These are phyloP conservation scores for Mesocricetus auratus DNA, from an alignment of 2,113 vertebrate genomes.

Conservation along the genomic window DNA sequence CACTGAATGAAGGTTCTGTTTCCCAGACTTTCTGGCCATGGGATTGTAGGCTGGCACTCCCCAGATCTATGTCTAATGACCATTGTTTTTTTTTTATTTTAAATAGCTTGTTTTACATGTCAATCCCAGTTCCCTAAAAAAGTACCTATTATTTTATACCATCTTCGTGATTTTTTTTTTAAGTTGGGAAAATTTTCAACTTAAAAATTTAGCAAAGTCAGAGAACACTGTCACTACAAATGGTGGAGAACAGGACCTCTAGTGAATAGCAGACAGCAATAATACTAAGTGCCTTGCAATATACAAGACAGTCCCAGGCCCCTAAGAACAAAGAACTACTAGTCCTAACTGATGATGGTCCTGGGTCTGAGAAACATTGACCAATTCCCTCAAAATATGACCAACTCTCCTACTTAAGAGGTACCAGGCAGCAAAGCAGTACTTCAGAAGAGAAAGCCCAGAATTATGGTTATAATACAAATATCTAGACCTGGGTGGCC, in stretches of 20 bases:
- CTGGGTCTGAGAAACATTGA: not conserved
- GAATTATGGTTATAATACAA: not conserved
- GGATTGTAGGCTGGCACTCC: too few species aligned
- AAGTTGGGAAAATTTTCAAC: not conserved
- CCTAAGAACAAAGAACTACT: not conserved
- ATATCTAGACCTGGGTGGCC: not conserved
- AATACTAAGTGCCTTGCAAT: not conserved
- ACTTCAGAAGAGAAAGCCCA: not conserved
- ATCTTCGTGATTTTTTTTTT: not conserved
- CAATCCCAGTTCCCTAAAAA: too few species aligned
- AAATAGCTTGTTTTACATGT: too few species aligned
- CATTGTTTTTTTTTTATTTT: too few species aligned
- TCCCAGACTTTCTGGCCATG: too few species aligned
- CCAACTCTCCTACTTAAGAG: not conserved
- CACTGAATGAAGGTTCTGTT: too few species aligned
- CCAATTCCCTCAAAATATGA: not conserved
- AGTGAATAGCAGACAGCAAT: not conserved
- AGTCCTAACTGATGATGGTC: not conserved
- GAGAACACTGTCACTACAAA: not conserved
- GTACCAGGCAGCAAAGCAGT: not conserved
- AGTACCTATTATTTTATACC: slow-evolving; percentile 14
- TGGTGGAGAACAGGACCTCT: not conserved
- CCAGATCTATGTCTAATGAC: too few species aligned
- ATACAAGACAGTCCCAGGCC: not conserved
- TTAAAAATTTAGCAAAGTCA: not conserved